Evolutionary conservation across 2,888 invertebrate genomes (phyloP), one percentile per base, ranked within the genome.

Genomic region (Charanyca ferruginea): DNA sequence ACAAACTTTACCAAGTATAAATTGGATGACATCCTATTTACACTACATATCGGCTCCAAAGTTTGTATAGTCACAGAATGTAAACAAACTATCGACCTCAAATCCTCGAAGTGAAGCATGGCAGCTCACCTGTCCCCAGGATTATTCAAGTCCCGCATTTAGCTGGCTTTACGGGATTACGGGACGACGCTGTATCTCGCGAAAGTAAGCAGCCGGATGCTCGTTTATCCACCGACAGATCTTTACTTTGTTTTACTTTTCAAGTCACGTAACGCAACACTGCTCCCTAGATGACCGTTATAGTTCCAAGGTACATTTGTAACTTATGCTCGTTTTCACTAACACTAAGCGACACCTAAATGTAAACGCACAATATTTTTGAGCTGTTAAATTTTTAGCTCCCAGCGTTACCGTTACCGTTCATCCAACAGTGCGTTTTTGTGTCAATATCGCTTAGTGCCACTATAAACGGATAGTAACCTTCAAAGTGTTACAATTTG

Each of bases 111-210:
- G 79, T 73, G 70, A 61, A 80, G 81, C 73, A 80, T 69, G 70
- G 69, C 68, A 76, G 75, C 80, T 85, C 85, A 89, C 89, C 88
- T 88, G 87, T 80, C 85, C 77, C 79, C 72, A 67, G 85, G 85
- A 89, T 87, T 88, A 89, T 78, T 78, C 77, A 72, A 77, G 81
- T 76, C 80, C 74, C 81, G 79, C 84, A 78, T 85, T 88, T 85
- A 87, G 86, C 82, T 83, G 83, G 87, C 84, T 89, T 88, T 88
- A 83, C 76, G 77, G 87, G 88, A 88, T 91, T 89, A 90, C 66
- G 79, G 70, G 25, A 71, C 74, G 75, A 77, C 76, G 80, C 74
- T 79, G 83, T 76, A 84, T 84, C 82, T 82, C 79, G 78, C 57
- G 80, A 77, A 84, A 86, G 86, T 86, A 87, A 84, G 86, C 85